These are phyloP conservation scores for Dendrocincla tyrannina DNA, from an alignment of 2,797 vertebrate genomes.

Conservation along the genomic window DNA sequence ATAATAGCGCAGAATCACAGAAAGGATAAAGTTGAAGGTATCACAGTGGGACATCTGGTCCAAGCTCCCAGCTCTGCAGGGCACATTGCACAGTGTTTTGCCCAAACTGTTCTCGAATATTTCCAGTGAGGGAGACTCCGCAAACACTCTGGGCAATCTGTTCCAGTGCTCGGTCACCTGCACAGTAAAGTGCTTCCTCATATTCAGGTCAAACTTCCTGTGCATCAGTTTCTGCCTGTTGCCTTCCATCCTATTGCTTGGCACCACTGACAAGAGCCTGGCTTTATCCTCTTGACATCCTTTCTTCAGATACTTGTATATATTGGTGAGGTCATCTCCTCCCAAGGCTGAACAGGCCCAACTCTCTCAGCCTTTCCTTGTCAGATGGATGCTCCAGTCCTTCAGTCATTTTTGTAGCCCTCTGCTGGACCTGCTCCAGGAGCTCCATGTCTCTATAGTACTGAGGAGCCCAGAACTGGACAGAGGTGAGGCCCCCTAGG, in stretches of 20 bases:
- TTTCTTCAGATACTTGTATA: neutral
- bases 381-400: neutral
- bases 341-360: neutral
- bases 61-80: neutral
- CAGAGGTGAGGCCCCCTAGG: neutral
- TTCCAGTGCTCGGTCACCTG: neutral
- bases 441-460: neutral
- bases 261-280: neutral
- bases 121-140: neutral
- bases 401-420: neutral
- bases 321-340: neutral
- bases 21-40: neutral
- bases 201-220: neutral
- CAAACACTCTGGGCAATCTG: neutral
- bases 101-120: neutral
- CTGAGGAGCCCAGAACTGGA: neutral
- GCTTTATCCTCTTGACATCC: neutral
- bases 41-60: neutral
- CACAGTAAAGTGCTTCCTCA: neutral
- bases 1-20: neutral
- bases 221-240: neutral
- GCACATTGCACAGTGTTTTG: neutral
- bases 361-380: neutral
- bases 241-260: neutral
- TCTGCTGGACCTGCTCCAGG: neutral